These are phyloP conservation scores for Trialeurodes vaporariorum DNA, from an alignment of 1,140 invertebrate genomes.

Conservation along the genomic window DNA sequence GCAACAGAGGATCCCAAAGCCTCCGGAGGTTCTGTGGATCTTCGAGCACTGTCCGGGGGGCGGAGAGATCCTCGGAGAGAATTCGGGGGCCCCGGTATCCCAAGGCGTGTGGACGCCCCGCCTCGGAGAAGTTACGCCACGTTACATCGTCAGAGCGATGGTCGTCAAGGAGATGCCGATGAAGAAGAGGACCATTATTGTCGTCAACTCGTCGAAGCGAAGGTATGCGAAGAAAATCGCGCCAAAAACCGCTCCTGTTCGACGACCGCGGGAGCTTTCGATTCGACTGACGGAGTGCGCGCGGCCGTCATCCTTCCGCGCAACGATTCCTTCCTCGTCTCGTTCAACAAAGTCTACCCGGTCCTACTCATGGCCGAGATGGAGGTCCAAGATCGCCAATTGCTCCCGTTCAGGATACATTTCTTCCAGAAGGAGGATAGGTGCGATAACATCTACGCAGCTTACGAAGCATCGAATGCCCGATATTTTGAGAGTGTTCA, in stretches of 20 bases:
- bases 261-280: no score
- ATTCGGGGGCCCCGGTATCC: no score
- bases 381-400: constrained; percentile 34
- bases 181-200: not conserved
- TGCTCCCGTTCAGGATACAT: constrained; percentile 41
- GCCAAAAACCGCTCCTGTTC: no score
- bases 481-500: constrained; percentile 51
- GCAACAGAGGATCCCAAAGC: no score
- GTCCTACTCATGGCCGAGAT: constrained; percentile 44
- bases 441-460: constrained; percentile 53
- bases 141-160: no score
- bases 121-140: no score
- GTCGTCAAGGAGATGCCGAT: not conserved
- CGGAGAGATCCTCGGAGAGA: no score
- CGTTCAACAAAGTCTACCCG: constrained; percentile 38
- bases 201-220: not conserved
- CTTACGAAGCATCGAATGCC: constrained; percentile 32
- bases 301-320: constrained; percentile 41
- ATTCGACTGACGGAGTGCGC: constrained; percentile 30
- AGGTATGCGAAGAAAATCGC: not conserved
- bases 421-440: constrained; percentile 49
- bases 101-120: no score
- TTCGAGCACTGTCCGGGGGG: no score
- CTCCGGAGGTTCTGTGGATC: no score
- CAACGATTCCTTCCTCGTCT: constrained; percentile 31